These are phyloP conservation scores for Gymnoscopelus braueri DNA, from an alignment of 2,797 vertebrate genomes.

Conservation along the genomic window DNA sequence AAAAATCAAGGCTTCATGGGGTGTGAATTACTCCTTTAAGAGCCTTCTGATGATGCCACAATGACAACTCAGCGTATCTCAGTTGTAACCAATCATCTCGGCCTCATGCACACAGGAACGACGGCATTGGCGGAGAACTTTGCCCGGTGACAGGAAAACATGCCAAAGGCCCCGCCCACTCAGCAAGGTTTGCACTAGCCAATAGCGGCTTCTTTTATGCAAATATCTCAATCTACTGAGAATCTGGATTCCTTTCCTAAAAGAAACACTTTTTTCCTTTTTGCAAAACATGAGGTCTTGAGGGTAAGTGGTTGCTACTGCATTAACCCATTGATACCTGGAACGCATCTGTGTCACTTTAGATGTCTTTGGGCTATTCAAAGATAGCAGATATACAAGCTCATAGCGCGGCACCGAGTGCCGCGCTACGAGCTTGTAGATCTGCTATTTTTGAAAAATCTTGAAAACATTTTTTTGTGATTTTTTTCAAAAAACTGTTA, in stretches of 20 bases:
- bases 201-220: constrained; percentile 9
- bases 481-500: too few species aligned
- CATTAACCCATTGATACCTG: too few species aligned
- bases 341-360: too few species aligned
- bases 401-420: too few species aligned
- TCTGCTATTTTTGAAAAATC: too few species aligned
- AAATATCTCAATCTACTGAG: not conserved
- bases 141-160: constrained; percentile 57
- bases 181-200: constrained; percentile 12
- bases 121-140: constrained; percentile 43
- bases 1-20: too few species aligned
- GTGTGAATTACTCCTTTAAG: constrained; percentile 17
- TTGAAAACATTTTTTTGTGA: too few species aligned
- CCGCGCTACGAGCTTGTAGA: too few species aligned
- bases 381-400: too few species aligned
- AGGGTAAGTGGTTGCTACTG: too few species aligned
- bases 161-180: constrained; percentile 18
- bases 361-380: too few species aligned
- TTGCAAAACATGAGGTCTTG: not conserved
- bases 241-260: not conserved
- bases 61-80: constrained; percentile 14
- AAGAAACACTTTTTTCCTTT: not conserved
- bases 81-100: constrained; percentile 52
- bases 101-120: constrained; percentile 14
- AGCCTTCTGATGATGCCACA: constrained; percentile 58